Evolutionary conservation across 2,113 vertebrate species (phyloP), one percentile per base, ranked within the genome.

Genomic region (Pagrus major): DNA sequence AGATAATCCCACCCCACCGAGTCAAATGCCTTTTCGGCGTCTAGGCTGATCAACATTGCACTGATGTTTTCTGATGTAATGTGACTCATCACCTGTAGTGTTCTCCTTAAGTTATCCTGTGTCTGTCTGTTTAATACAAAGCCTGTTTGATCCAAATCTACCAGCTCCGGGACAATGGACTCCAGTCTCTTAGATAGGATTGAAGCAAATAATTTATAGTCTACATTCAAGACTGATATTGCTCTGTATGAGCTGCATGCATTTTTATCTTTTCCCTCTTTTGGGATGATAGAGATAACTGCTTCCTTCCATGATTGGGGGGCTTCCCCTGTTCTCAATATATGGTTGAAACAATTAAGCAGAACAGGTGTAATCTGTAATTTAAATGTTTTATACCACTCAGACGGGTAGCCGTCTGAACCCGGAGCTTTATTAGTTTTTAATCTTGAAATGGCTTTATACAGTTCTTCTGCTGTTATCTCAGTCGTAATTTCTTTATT

Each of bases 401-500:
- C 14, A 1, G 23, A 29, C 6, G 6, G 51, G n/a, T 66, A 46
- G 1, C 63, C 10, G 1, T 51, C 44, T 35, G 21, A 4, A 6
- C 44, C 44, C 18, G 20, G 64, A 35, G 46, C 6, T 18, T 49
- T 67, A 67, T 47, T 15, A 21, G 29, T 18, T 67, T 67, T 67
- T 20, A 67, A 15, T 51, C 46, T 23, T 42, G 29, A 67, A 23
- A 67, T 67, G 15, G 7, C 51, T 54, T 54, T 54, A 54, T 16
- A 27, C 25, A 33, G 18, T 49, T 47, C 25, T 54, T 54, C 51
- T 54, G 25, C 14, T 3, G 12, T 67, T 33, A 67, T 67, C 20
- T 49, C 64, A 67, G 29, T 44, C 42, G 33, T 49, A 67, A 49
- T 10, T 49, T 67, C 27, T 49, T 47, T 66, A 33, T 66, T 47